A percentile compares a stretch with the other conserved stretches of the same genome.
These are phyloP conservation scores for Myiotriccus ornatus DNA, from an alignment of 2,797 vertebrate genomes.

Conservation along the genomic window DNA sequence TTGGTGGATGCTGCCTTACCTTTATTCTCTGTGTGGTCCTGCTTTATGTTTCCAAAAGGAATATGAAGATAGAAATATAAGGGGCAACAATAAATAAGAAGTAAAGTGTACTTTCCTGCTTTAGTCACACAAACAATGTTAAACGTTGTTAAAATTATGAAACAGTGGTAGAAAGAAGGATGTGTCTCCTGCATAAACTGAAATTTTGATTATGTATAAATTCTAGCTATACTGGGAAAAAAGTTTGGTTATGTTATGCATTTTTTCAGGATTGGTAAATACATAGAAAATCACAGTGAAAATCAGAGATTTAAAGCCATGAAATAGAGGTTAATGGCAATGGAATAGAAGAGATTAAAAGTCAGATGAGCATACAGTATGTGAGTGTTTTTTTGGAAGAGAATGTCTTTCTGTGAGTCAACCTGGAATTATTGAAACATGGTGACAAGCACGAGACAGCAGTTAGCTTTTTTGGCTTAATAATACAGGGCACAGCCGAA, in stretches of 20 bases:
- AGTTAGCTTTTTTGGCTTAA: not conserved
- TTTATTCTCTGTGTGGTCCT: not conserved
- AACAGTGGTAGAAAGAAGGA: not conserved
- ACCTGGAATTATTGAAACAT: not conserved
- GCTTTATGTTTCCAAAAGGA: not conserved
- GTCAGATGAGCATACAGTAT: not conserved
- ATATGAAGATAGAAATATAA: not conserved
- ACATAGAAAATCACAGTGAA: not conserved
- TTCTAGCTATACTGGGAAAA: not conserved
- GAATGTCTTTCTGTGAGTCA: not conserved
- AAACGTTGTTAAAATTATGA: not conserved
- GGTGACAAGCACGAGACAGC: not conserved
- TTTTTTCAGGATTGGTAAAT: not conserved
- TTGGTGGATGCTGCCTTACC: not conserved
- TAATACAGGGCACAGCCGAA: not conserved
- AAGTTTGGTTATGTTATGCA: not conserved
- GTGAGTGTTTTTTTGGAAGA: not conserved
- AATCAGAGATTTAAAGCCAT: not conserved
- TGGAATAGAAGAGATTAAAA: not conserved
- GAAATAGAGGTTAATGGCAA: not conserved
- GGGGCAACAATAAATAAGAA: not conserved
- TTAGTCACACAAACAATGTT: not conserved
- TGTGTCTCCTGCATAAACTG: not conserved
- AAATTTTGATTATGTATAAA: not conserved
- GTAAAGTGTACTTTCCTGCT: not conserved